Evolutionary conservation across 64 coral and sea anemone genomes (phyloP).

Genomic region (Hydrozoanthus tunicans): DNA sequence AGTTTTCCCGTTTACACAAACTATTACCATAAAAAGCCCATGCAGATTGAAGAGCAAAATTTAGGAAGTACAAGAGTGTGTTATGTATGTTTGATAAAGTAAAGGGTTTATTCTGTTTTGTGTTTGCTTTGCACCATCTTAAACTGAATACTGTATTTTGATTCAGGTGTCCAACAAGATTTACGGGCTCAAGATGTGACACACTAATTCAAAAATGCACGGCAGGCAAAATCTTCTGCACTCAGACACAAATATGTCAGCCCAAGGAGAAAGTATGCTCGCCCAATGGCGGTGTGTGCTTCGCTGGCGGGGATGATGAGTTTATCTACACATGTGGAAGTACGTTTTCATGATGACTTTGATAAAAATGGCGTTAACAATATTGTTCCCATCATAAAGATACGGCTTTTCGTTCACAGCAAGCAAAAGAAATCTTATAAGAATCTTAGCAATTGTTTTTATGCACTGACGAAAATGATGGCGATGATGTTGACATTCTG

Average conservation of each 20-base stretch:
- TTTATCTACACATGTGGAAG: constrained; percentile 44
- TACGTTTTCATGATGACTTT: neutral
- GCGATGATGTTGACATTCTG: too few species aligned
- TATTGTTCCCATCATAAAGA: too few species aligned
- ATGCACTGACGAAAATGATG: too few species aligned
- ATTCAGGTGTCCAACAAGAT: constrained; percentile 4
- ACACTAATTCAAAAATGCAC: neutral
- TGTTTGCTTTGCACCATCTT: neutral
- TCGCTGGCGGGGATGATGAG: constrained; percentile 14
- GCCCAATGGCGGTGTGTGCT: neutral
- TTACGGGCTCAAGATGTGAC: neutral
- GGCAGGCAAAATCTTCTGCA: constrained; percentile 24
- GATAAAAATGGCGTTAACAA: neutral
- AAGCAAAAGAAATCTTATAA: too few species aligned
- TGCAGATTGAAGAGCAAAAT: too few species aligned
- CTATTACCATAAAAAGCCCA: neutral
- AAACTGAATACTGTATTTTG: neutral
- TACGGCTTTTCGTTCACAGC: too few species aligned
- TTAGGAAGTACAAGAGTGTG: neutral
- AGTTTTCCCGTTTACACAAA: neutral
- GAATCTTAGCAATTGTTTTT: too few species aligned
- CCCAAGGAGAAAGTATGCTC: constrained; percentile 18
- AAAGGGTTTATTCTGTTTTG: neutral
- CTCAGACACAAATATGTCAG: constrained; percentile 9
- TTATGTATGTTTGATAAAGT: neutral